Percentiles rank a stretch among this genome's conserved stretches.
These are phyloP conservation scores for Nothura maculosa DNA, from an alignment of 2,797 vertebrate species.

Conservation along the genomic window DNA sequence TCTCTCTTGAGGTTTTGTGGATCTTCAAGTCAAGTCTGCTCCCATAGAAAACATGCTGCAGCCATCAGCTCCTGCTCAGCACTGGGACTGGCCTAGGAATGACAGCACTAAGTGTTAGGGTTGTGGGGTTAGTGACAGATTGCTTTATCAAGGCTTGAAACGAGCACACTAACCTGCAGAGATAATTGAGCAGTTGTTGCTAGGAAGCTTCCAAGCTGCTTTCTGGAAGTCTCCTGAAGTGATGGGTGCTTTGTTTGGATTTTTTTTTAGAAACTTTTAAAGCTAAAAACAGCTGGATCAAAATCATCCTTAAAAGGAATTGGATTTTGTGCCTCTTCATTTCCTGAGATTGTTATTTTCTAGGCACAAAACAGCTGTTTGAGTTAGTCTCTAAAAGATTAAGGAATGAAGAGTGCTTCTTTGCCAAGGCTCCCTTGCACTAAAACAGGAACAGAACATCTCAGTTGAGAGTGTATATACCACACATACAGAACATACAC, in stretches of 20 bases:
- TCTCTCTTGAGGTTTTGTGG: not conserved
- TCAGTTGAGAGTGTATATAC: not conserved
- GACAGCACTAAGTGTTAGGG: not conserved
- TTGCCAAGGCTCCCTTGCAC: not conserved
- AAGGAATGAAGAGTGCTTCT: not conserved
- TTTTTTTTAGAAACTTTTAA: not conserved
- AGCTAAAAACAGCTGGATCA: conserved; percentile 10
- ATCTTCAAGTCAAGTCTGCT: conserved; percentile 17
- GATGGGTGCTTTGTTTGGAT: conserved; percentile 18
- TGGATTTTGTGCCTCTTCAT: conserved; percentile 14
- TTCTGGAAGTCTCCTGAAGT: not conserved
- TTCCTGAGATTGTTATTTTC: conserved; percentile 26
- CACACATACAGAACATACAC: not conserved
- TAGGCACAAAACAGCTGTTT: conserved; percentile 25
- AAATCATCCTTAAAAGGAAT: conserved; percentile 30
- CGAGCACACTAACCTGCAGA: conserved; percentile 33
- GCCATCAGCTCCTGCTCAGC: not conserved
- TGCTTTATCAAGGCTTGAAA: not conserved
- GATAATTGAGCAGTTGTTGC: conserved; percentile 19
- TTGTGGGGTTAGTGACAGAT: not conserved
- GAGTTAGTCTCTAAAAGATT: not conserved
- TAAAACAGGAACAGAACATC: not conserved
- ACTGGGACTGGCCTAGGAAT: not conserved
- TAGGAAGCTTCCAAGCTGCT: conserved; percentile 41
- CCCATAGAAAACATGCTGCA: not conserved